Base-by-base conservation (phyloP, 2,888 invertebrate genomes). In the Drosophila neotestacea region DNA sequence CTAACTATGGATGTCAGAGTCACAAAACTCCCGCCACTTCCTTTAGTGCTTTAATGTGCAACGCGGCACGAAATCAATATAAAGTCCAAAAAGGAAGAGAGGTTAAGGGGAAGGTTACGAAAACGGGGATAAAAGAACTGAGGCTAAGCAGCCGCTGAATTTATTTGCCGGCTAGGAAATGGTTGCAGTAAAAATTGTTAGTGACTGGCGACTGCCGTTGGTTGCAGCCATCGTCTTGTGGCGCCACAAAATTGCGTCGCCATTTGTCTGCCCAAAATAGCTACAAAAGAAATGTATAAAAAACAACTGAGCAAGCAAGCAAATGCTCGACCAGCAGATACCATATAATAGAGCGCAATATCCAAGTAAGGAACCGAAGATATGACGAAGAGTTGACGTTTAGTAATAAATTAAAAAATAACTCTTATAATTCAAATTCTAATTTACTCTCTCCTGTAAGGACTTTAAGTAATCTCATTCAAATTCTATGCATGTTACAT, bases 241-340 rank as follows among this genome's bases (percentile, higher is more conserved):
- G 88, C 85, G 85, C 85, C 85, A 83, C 73, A 67, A 81, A 81
- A 59, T 75, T 85, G 78, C 72, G 85, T 74, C 85, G 85, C 86
- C 85, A 85, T 85, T 88, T 88, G 73, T 88, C 88, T 85, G 79
- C 73, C 64, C 41, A 80, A 56, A 87, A 85, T 74, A 55, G 69
- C 28, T 64, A 61, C 59, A 55, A 73, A 72, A 80, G 38, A 42
- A 58, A 48, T 44, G 30, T 27, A 42, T 46, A 51, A 46, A 42
- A 46, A 22, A 27, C 10, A 51, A 54, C 22, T n/a, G n/a, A 13
- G 16, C 11, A 6, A 7, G 2, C 2, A 6, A 9, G 10, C 9
- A 22, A 46, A 6, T 16, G 32, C 6, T 7, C 0, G 30, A 61
- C 46, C 11, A 7, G 1, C 4, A 28, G 32, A 65, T 70, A 41